phyloP scores from a whole-genome alignment of 2,113 vertebrate species.

The Piaya cayana region DNA sequence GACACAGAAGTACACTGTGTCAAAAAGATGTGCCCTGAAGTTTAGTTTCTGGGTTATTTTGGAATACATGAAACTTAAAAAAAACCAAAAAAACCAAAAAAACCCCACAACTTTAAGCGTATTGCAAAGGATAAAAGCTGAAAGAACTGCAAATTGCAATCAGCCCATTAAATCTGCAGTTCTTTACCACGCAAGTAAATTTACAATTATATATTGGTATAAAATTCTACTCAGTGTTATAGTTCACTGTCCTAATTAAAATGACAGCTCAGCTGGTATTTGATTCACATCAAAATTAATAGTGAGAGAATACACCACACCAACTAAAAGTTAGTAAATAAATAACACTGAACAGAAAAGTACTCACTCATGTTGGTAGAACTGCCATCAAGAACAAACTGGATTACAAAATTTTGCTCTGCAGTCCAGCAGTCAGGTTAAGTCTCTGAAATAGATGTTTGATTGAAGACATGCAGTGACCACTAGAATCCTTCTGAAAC shows the following conservation, averaged over 20 bases:
- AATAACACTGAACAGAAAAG: background rate
- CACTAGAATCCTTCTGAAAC: background rate
- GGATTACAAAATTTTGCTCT: background rate
- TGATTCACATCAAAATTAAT: background rate
- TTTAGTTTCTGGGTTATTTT: background rate
- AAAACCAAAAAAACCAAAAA: background rate
- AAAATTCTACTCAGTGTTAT: background rate
- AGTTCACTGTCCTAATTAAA: slow-evolving; percentile 15
- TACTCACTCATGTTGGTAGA: background rate
- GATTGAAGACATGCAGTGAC: background rate
- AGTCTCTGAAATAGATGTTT: background rate
- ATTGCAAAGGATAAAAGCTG: background rate
- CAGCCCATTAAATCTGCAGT: background rate
- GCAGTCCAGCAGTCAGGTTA: background rate
- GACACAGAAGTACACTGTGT: background rate
- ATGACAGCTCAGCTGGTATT: background rate
- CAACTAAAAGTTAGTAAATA: background rate
- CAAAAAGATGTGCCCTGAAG: background rate
- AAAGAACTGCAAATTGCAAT: background rate
- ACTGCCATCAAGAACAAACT: background rate
- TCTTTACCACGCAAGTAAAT: background rate
- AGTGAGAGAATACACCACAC: background rate
- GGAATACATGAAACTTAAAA: background rate
- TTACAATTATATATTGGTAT: background rate
- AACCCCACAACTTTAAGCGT: background rate